Conservation (phyloP, 2,797 vertebrate species). For the Alectoris magna region DNA sequence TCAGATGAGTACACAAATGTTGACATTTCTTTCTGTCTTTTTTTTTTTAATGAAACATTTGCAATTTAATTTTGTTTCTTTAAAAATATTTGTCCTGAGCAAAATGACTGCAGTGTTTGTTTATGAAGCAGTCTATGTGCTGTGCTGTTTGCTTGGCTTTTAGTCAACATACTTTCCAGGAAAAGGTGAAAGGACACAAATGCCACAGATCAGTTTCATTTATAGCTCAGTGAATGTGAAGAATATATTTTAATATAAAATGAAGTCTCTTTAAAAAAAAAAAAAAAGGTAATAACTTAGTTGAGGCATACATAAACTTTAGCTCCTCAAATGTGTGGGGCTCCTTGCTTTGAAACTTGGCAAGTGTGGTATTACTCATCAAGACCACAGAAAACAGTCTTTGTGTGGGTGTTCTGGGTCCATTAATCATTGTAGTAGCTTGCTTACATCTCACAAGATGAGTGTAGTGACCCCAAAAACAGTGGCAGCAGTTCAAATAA, state of each 20-base stretch:
- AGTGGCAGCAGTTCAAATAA: not conserved
- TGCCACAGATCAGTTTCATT: slow-evolving; percentile 43
- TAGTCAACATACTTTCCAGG: slow-evolving; percentile 70
- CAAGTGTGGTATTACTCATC: not conserved
- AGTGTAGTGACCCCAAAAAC: not conserved
- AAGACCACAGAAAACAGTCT: not conserved
- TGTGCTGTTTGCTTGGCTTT: slow-evolving; percentile 70
- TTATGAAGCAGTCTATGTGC: slow-evolving; percentile 25
- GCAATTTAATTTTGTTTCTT: not conserved
- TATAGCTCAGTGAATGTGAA: slow-evolving; percentile 10
- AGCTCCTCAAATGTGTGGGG: not conserved
- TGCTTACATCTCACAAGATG: not conserved
- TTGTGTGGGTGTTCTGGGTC: not conserved
- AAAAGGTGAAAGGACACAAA: slow-evolving; percentile 73
- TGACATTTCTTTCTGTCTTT: not conserved
- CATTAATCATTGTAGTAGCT: not conserved
- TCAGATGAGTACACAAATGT: not conserved
- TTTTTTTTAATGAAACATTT: not conserved
- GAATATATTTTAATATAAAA: not conserved
- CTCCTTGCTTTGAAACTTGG: not conserved
- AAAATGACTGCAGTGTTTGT: slow-evolving; percentile 8
- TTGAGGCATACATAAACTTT: not conserved
- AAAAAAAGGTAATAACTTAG: not conserved
- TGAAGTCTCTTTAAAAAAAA: not conserved
- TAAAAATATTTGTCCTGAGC: not conserved